Evolutionary conservation across 2,888 invertebrate species (phyloP).

Genomic region (Hirtodrosophila alboralis): DNA sequence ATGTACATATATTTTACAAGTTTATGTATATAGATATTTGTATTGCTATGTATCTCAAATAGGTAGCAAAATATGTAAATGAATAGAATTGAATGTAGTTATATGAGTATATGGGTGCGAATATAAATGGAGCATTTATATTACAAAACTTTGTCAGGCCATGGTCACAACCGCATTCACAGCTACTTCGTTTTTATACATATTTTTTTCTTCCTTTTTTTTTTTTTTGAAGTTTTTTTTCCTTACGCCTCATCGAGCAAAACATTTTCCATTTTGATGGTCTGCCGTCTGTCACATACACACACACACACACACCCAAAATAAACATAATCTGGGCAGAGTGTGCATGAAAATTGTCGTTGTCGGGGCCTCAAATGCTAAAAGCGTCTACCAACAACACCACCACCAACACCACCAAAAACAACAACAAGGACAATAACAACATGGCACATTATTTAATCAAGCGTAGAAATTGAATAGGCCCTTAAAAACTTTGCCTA

Average conservation of each 20-base stretch:
- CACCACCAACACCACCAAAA: conserved; percentile 34
- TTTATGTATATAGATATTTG: not conserved
- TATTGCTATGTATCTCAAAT: conserved; percentile 17
- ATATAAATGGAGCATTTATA: conserved; percentile 34
- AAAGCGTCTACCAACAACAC: conserved; percentile 63
- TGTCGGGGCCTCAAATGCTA: conserved; percentile 59
- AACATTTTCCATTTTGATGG: conserved; percentile 65
- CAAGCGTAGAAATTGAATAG: conserved; percentile 79
- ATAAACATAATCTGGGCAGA: conserved; percentile 75
- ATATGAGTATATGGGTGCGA: conserved; percentile 12
- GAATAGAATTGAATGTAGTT: conserved; percentile 46
- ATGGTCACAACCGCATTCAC: conserved; percentile 46
- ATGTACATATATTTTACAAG: conserved; percentile 16
- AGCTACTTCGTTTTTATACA: conserved; percentile 32
- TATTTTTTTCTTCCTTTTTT: conserved; percentile 23
- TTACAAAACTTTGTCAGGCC: conserved; percentile 31
- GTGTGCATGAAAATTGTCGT: conserved; percentile 63
- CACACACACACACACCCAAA: conserved; percentile 58
- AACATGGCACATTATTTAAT: conserved; percentile 75
- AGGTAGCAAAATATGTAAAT: conserved; percentile 60
- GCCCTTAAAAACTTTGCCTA: conserved; percentile 78
- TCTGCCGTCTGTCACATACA: conserved; percentile 56
- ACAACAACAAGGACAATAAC: conserved; percentile 32
- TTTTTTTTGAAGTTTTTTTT: conserved; percentile 58
- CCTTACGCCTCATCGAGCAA: conserved; percentile 74